Base-by-base conservation (phyloP, 2,888 invertebrate genomes). In the Geophilus truncorum region DNA sequence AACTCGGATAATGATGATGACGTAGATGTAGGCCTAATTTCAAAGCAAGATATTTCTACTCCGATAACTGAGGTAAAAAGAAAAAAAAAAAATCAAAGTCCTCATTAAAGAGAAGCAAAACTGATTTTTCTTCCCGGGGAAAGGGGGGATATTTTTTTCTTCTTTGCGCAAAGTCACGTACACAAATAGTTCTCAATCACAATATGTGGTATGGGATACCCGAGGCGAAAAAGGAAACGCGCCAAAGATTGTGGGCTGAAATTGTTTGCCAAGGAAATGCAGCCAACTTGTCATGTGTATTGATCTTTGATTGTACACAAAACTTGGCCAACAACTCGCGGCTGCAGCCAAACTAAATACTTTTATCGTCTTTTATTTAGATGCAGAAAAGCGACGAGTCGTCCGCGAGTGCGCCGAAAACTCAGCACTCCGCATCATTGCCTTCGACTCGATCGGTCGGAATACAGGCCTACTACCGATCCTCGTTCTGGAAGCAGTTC, bases 401-500 rank as follows among this genome's bases (percentile, higher is more conserved):
- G 9, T 7, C 34, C 9, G 34, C 34, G 40, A 40, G 15, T 12
- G 40, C 15, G 15, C 2, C 15, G 40, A 40, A 40, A 32, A 3
- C 18, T 6, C 6, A 45, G 15, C 7, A 45, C 12, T 6, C 5
- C n/a, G n/a, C n/a, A n/a, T n/a, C n/a, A n/a, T 6, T 18, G 3
- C 18, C 6, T 7, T n/a, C 45, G 2, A 57, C 6, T 4, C 57
- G 57, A 7, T 76, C 78, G 6, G 79, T 57, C 77, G 94, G 92
- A 81, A 94, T 94, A 0, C 94, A 94, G 88, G 94, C 94, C 0
- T 94, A 94, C 85, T 89, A 89, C 21, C 88, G 91, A 80, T 90
- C 93, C 77, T 93, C 94, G 0, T 92, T 92, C 84, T 93, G 93
- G 92, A 90, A 91, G 80, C 94, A 95, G 85, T 90, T 94, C 84